Percentiles rank a stretch among this genome's conserved stretches.
Evolutionary conservation across 1,140 invertebrate genomes (phyloP).

Genomic region (Anoplolepis gracilipes): DNA sequence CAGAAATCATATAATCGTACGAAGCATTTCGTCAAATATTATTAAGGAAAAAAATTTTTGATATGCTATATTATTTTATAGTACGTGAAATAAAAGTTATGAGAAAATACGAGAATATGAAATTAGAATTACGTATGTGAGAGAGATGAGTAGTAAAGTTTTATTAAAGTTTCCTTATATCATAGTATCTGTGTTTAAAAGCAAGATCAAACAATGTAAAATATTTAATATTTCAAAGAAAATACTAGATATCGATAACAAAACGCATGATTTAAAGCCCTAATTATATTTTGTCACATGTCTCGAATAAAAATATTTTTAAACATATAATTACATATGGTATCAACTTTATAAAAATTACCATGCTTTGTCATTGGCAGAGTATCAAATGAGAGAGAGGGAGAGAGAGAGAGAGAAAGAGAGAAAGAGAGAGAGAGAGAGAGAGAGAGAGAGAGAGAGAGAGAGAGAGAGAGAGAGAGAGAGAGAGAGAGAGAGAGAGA

Average conservation of each 20-base stretch:
- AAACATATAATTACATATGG: background rate
- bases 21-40: background rate
- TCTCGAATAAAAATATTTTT: background rate
- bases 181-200: background rate
- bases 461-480: too few species aligned
- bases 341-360: constrained; percentile 6
- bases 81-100: background rate
- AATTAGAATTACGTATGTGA: background rate
- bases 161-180: background rate
- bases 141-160: background rate
- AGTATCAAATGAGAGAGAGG: background rate
- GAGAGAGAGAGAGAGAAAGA: too few species aligned
- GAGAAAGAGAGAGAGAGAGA: too few species aligned
- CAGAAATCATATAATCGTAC: background rate
- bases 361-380: background rate
- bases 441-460: too few species aligned
- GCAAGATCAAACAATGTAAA: background rate
- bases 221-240: background rate
- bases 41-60: background rate
- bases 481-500: too few species aligned
- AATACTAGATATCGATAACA: background rate
- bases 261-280: background rate
- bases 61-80: background rate
- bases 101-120: too few species aligned
- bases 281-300: too few species aligned